Base-by-base conservation (phyloP, 2,113 vertebrate species). In the Ophiodon elongatus region DNA sequence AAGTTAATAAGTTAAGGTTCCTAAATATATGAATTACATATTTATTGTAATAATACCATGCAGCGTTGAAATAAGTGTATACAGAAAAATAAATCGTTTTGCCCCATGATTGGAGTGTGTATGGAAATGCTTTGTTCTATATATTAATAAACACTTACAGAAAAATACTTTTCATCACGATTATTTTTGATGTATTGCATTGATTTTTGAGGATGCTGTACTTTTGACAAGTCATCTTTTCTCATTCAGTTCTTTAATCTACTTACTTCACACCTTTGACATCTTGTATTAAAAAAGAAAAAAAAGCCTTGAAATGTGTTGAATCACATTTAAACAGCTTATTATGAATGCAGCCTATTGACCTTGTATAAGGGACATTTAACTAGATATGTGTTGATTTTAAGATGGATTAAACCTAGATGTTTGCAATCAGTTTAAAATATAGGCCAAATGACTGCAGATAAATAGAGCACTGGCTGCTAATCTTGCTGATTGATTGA, bases 31-130 rank as follows among this genome's bases (percentile, higher is more conserved):
- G 50, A 72, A 27, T 75, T 17, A 27, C 8, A 43, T 79, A 77
- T 92, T 84, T 90, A 77, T 84, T 89, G 45, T 74, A 54, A 77
- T 73, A 17, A 15, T 70, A 6, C 54, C 39, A 66, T 47, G 50
- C 37, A 27, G 54, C 9, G 52, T 13, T 72, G 25, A 73, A 65
- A 62, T 72, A 10, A 33, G 52, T 62, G 23, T n/a, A 25, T 25
- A 37, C 19, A 52, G 66, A 86, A 76, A 33, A 88, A 79, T 75
- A 80, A 77, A 79, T 69, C 0, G 19, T 37, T 6, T 70, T 80
- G 59, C 37, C 37, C 47, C n/a, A 29, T 54, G 43, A 82, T 1
- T 50, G 8, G 6, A 74, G 23, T 7, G 25, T 79, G 33, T 72
- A 13, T 64, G 50, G n/a, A 70, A 73, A 54, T 82, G 8, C 15